Conservation (phyloP, 1,140 invertebrate species). For the Drosophila pectinifera region DNA sequence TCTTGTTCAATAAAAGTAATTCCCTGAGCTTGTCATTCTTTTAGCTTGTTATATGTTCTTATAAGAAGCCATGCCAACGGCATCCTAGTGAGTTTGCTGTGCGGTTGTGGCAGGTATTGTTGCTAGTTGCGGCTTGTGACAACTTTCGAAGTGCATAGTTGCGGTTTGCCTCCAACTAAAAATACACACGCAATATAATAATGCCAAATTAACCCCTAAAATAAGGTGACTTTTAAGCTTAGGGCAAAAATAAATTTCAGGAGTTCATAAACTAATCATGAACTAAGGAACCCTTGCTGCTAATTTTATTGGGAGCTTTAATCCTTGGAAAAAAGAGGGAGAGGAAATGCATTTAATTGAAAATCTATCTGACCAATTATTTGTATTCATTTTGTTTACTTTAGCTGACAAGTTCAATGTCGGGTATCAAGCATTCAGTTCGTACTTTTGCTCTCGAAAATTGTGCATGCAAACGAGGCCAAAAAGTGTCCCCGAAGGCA, state of each 20-base stretch:
- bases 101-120: constrained; percentile 15
- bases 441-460: background rate
- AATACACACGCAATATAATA: background rate
- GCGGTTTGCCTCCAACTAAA: constrained; percentile 3
- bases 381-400: background rate
- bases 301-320: too few relatives aligned
- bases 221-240: background rate
- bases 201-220: background rate
- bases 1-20: constrained; percentile 15
- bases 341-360: too few relatives aligned
- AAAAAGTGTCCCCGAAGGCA: background rate
- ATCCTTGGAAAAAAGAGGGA: background rate
- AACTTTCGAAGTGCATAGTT: constrained; percentile 24
- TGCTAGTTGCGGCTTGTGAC: constrained; percentile 18
- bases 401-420: background rate
- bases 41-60: constrained; percentile 14
- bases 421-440: background rate
- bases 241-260: background rate
- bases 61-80: background rate
- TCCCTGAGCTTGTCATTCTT: constrained; percentile 18
- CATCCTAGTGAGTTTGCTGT: background rate
- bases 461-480: constrained; percentile 1
- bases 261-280: background rate
- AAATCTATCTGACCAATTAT: background rate
- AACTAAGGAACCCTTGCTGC: too few relatives aligned